phyloP scores from a whole-genome alignment of 2,888 invertebrate species.

The Petrophora chlorosata region DNA sequence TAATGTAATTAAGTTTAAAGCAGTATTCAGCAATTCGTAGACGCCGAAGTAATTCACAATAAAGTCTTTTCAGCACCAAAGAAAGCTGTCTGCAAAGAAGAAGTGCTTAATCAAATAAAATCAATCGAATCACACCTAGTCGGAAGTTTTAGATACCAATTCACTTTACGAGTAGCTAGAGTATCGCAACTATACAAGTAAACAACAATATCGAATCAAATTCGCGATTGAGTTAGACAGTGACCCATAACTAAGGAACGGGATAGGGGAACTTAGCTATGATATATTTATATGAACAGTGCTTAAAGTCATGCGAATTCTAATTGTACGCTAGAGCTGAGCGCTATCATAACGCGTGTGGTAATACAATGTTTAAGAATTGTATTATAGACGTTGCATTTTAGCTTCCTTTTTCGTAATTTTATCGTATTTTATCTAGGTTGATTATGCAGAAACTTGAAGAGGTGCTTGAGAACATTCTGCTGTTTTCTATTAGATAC shows the following conservation, averaged over 20 bases:
- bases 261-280: constrained; percentile 42
- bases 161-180: constrained; percentile 17
- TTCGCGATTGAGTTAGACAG: constrained; percentile 52
- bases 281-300: constrained; percentile 4
- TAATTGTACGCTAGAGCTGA: neutral
- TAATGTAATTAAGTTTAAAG: neutral
- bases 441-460: no score
- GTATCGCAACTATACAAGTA: constrained; percentile 35
- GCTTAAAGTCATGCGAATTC: constrained; percentile 11
- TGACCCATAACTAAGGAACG: constrained; percentile 55
- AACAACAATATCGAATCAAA: constrained; percentile 55
- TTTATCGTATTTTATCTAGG: no score
- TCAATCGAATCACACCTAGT: constrained; percentile 18
- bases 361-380: no score
- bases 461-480: no score
- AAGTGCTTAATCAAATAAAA: constrained; percentile 15
- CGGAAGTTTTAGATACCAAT: constrained; percentile 17
- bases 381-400: no score
- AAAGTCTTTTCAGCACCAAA: neutral
- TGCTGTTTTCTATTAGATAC: no score
- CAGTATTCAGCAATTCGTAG: neutral
- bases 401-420: no score
- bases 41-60: no score
- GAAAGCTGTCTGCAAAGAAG: constrained; percentile 1
- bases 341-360: no score